Evolutionary conservation across 1,140 invertebrate species (phyloP).

Genomic region (Tyrophagus putrescentiae): DNA sequence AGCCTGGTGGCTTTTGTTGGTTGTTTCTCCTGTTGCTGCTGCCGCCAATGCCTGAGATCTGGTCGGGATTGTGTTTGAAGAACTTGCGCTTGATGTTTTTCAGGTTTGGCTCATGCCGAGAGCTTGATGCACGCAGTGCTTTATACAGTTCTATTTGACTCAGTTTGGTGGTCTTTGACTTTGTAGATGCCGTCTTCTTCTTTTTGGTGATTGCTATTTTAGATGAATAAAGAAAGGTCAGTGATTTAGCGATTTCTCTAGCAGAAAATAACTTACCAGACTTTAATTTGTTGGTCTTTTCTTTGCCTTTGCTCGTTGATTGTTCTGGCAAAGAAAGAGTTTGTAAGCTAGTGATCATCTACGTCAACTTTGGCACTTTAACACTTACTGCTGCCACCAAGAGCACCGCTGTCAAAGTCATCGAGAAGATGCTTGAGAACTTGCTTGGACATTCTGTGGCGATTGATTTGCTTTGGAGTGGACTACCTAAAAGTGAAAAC

Average conservation of each 20-base stretch:
- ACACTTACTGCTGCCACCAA: not conserved
- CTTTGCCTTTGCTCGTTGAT: not conserved
- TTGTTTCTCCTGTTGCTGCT: not conserved
- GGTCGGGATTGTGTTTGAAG: not conserved
- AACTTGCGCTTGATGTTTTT: slow-evolving; percentile 3
- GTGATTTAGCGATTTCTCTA: too few species aligned
- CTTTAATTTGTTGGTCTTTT: not conserved
- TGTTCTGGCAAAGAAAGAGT: not conserved
- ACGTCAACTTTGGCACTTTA: not conserved
- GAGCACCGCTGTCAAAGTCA: not conserved
- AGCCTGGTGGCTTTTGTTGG: not conserved
- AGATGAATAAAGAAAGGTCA: too few species aligned
- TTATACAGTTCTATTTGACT: not conserved
- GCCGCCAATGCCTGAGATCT: too few species aligned
- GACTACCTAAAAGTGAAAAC: too few species aligned
- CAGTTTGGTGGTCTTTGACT: not conserved
- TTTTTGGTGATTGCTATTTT: too few species aligned
- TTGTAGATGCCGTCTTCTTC: too few species aligned
- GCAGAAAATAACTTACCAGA: too few species aligned
- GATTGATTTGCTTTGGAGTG: not conserved
- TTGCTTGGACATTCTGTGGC: not conserved
- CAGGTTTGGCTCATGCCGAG: not conserved
- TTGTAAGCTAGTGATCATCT: too few species aligned
- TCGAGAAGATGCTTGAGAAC: not conserved
- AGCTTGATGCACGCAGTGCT: not conserved